A percentile compares a stretch with the other conserved stretches of the same genome.
Evolutionary conservation across 2,888 invertebrate genomes (phyloP).

Genomic region (Synergus laeviventris): DNA sequence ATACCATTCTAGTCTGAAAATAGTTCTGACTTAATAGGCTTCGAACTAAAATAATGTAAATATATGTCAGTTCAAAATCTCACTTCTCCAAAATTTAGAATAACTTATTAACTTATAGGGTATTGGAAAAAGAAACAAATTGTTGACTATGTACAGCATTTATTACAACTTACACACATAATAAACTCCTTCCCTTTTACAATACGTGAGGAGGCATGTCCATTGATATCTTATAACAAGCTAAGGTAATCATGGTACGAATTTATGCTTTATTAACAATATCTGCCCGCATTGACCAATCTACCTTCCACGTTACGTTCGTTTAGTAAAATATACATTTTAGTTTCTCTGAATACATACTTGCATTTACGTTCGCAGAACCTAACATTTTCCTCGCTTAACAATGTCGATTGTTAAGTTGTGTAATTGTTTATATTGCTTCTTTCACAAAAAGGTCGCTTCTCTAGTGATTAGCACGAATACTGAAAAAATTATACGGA

Average conservation of each 20-base stretch:
- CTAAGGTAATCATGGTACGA: conserved; percentile 54
- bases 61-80: too few relatives aligned
- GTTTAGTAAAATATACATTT: neutral
- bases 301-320: neutral
- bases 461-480: too few relatives aligned
- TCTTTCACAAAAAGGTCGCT: too few relatives aligned
- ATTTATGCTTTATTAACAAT: neutral
- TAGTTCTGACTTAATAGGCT: too few relatives aligned
- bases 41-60: too few relatives aligned
- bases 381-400: too few relatives aligned
- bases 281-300: neutral
- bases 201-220: conserved; percentile 60
- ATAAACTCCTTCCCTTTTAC: conserved; percentile 67
- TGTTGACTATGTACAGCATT: conserved; percentile 63
- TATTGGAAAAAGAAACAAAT: conserved; percentile 3
- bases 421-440: neutral
- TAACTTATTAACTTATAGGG: conserved; percentile 1
- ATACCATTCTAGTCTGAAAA: too few relatives aligned
- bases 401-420: neutral
- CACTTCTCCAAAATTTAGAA: neutral
- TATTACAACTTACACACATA: conserved; percentile 60
- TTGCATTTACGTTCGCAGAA: too few relatives aligned
- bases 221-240: conserved; percentile 60
- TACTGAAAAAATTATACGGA: too few relatives aligned
- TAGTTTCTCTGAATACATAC: neutral